Percentiles rank a stretch among this genome's conserved stretches.
phyloP scores from a whole-genome alignment of 2,113 vertebrate genomes.

The Enhydra lutris region DNA sequence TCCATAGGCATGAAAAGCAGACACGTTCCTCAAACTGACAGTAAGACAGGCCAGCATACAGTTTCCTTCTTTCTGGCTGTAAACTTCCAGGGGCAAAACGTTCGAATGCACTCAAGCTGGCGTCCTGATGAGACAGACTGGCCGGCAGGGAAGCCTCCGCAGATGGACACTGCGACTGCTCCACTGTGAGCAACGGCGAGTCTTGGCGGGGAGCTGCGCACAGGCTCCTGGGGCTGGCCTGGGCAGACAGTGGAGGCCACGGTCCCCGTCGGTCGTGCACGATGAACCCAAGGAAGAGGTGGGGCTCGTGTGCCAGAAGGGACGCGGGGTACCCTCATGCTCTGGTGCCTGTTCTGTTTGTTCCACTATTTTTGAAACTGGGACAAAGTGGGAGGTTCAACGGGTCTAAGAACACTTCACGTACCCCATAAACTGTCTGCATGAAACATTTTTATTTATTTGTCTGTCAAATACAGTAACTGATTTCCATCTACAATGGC shows the following conservation, averaged over 20 bases:
- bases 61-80: neutral
- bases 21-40: neutral
- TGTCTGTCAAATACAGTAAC: neutral
- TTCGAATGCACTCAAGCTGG: neutral
- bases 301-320: neutral
- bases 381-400: neutral
- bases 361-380: neutral
- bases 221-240: neutral
- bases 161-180: neutral
- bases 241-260: neutral
- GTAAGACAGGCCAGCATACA: neutral
- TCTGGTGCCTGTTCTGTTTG: neutral
- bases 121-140: neutral
- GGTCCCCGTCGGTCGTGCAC: neutral
- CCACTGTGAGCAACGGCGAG: neutral
- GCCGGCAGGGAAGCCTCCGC: neutral
- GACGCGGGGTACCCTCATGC: rapidly evolving
- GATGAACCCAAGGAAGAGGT: neutral
- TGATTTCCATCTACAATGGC: neutral
- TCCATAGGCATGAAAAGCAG: neutral
- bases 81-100: neutral
- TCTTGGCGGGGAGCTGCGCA: neutral
- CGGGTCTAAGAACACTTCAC: neutral
- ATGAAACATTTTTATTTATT: conserved; percentile 11
- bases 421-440: neutral